A percentile compares a stretch with the other conserved stretches of the same genome.
phyloP scores from a whole-genome alignment of 2,113 vertebrate species.

The Otis tarda region DNA sequence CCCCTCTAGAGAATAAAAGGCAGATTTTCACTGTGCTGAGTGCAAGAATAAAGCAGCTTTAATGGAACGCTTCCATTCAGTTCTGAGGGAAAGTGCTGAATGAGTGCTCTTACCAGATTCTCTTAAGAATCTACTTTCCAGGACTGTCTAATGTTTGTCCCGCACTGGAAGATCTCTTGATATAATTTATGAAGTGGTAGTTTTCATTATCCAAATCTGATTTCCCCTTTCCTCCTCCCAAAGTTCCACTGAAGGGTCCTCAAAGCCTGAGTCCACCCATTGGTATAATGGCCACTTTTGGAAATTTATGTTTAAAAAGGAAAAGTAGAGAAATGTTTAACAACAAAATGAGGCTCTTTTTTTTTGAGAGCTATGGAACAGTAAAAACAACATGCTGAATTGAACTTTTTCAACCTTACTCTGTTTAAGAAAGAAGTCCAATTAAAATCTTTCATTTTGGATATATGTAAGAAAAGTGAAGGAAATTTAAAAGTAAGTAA shows the following conservation, averaged over 20 bases:
- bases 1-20: not conserved
- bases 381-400: not conserved
- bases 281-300: not conserved
- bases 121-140: not conserved
- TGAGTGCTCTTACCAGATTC: not conserved
- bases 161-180: not conserved
- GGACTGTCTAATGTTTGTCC: not conserved
- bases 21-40: not conserved
- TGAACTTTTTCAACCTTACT: not conserved
- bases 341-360: not conserved
- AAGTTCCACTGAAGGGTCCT: not conserved
- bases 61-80: not conserved
- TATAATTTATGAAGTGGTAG: not conserved
- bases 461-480: not conserved
- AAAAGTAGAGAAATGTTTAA: not conserved
- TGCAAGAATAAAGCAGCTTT: not conserved
- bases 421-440: not conserved
- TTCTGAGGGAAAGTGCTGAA: not conserved
- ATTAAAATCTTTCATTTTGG: not conserved
- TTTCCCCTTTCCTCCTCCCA: not conserved
- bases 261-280: not conserved
- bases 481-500: not conserved
- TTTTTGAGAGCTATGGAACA: not conserved
- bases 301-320: not conserved
- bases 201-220: not conserved